These are phyloP conservation scores for Ophonus ardosiacus DNA, from an alignment of 2,888 invertebrate genomes.

Conservation along the genomic window DNA sequence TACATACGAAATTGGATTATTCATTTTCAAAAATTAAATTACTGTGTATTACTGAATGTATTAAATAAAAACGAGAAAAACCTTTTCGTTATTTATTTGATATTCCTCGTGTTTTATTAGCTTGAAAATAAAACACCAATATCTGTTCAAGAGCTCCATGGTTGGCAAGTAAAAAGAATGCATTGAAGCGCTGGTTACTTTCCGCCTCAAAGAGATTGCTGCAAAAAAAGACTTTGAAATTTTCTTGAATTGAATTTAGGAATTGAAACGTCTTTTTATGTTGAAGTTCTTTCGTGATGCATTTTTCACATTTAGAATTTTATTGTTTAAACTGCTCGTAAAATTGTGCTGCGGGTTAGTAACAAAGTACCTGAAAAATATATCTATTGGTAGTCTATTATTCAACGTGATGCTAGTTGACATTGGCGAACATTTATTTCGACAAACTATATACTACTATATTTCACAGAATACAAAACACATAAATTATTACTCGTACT, in stretches of 20 bases:
- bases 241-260: slow-evolving; percentile 1
- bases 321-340: no score
- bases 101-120: slow-evolving; percentile 24
- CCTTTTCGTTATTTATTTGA: not conserved
- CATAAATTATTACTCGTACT: not conserved
- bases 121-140: slow-evolving; percentile 23
- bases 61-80: not conserved
- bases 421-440: slow-evolving; percentile 15
- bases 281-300: not conserved
- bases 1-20: no score
- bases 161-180: not conserved
- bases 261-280: not conserved
- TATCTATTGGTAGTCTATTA: slow-evolving; percentile 1
- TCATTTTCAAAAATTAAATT: not conserved
- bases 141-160: not conserved
- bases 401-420: slow-evolving; percentile 2
- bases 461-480: not conserved
- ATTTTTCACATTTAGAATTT: not conserved
- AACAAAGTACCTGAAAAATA: no score
- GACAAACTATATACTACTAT: slow-evolving; percentile 1
- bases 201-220: not conserved
- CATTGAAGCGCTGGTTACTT: not conserved
- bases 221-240: slow-evolving; percentile 12
- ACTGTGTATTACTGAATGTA: not conserved
- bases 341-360: no score